Evolutionary conservation across 2,888 invertebrate species (phyloP).

Genomic region (Drosophila gaucha): DNA sequence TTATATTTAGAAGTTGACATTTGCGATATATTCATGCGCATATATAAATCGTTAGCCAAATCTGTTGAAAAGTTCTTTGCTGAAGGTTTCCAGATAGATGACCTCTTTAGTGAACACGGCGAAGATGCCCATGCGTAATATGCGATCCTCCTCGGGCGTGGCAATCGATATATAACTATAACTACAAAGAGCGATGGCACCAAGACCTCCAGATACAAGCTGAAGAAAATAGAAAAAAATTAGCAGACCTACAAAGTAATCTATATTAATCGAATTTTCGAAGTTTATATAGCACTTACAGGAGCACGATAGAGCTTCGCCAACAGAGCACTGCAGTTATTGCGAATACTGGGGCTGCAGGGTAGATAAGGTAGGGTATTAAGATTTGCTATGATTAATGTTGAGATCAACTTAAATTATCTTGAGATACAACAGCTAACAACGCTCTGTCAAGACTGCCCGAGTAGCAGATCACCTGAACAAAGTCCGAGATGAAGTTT

Average conservation of each 20-base stretch:
- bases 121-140: slow-evolving; percentile 84
- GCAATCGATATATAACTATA: slow-evolving; percentile 84
- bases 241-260: slow-evolving; percentile 72
- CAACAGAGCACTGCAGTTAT: slow-evolving; percentile 83
- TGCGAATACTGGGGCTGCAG: slow-evolving; percentile 82
- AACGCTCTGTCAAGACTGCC: too few species aligned
- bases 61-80: slow-evolving; percentile 79
- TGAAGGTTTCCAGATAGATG: slow-evolving; percentile 82
- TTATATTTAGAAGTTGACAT: slow-evolving; percentile 31
- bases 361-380: not conserved
- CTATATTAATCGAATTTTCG: not conserved
- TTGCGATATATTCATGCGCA: not conserved
- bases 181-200: slow-evolving; percentile 83
- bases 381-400: not conserved
- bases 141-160: slow-evolving; percentile 83
- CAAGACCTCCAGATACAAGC: slow-evolving; percentile 82
- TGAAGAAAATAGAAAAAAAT: slow-evolving; percentile 84
- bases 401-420: not conserved
- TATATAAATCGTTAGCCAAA: slow-evolving; percentile 76
- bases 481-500: too few species aligned
- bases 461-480: too few species aligned
- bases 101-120: slow-evolving; percentile 82
- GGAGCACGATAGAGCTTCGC: slow-evolving; percentile 78
- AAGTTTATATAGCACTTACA: slow-evolving; percentile 64
- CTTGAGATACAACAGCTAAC: not conserved